A percentile compares a stretch with the other conserved stretches of the same genome.
Evolutionary conservation across 35 echinoderm and acorn worm species (phyloP).

Genomic region (Stichopus chloronotus): DNA sequence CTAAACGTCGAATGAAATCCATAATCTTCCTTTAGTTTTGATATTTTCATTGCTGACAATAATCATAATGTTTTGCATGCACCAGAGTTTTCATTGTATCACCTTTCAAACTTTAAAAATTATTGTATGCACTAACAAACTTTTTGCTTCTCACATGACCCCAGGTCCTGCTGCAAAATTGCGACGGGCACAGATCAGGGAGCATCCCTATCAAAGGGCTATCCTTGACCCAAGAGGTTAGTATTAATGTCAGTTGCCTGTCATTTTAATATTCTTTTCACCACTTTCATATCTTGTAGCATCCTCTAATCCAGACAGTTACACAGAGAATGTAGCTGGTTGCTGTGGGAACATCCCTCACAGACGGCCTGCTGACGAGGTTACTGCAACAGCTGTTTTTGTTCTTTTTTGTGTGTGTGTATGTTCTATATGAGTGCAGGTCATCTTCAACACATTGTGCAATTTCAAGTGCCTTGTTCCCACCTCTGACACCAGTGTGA

Average conservation of each 20-base stretch:
- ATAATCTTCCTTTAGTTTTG: neutral
- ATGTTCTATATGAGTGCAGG: neutral
- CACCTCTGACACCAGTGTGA: neutral
- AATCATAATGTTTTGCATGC: slow-evolving; percentile 47
- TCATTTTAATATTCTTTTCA: neutral
- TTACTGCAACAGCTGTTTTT: too few species aligned
- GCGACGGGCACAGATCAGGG: slow-evolving; percentile 77
- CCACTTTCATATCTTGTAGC: neutral
- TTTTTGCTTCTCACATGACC: slow-evolving; percentile 60
- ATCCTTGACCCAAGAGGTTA: slow-evolving; percentile 92
- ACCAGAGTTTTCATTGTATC: slow-evolving; percentile 25
- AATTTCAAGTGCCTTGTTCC: neutral
- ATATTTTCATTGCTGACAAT: slow-evolving; percentile 13
- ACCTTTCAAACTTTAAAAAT: neutral
- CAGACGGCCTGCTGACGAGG: too few species aligned
- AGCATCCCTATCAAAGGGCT: slow-evolving; percentile 96
- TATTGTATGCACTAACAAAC: slow-evolving; percentile 40
- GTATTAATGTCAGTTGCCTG: slow-evolving; percentile 36
- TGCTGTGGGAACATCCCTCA: neutral
- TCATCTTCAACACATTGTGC: neutral
- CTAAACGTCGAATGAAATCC: slow-evolving; percentile 33
- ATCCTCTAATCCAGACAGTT: neutral
- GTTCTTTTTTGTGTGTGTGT: too few species aligned
- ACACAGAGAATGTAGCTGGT: neutral
- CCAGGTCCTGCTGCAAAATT: slow-evolving; percentile 88